These are phyloP conservation scores for Hirtodrosophila histrioides DNA, from an alignment of 2,888 invertebrate genomes.

Conservation along the genomic window DNA sequence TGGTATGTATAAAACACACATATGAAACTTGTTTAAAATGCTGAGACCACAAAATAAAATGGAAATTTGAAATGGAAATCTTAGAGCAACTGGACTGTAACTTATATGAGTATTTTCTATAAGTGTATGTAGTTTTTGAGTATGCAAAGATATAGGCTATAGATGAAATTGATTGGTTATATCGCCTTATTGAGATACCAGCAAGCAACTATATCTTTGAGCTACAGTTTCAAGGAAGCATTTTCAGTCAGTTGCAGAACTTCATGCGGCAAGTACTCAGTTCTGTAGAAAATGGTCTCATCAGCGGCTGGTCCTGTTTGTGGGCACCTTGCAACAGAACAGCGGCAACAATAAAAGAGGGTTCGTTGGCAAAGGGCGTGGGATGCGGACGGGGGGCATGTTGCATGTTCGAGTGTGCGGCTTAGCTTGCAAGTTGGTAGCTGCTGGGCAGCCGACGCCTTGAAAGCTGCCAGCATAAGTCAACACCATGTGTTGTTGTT, in stretches of 20 bases:
- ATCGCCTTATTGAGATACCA: too few relatives aligned
- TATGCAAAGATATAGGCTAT: too few relatives aligned
- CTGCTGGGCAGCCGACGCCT: slow-evolving; percentile 53
- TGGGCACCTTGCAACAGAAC: slow-evolving; percentile 49
- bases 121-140: too few relatives aligned
- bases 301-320: slow-evolving; percentile 12
- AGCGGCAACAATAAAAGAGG: slow-evolving; percentile 48
- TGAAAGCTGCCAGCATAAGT: slow-evolving; percentile 69
- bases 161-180: too few relatives aligned
- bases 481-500: slow-evolving; percentile 65
- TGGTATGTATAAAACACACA: too few relatives aligned
- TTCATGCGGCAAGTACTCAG: slow-evolving; percentile 25
- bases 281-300: slow-evolving; percentile 16
- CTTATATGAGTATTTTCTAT: too few relatives aligned
- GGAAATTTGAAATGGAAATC: too few relatives aligned
- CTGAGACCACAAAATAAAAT: too few relatives aligned
- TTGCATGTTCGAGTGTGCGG: slow-evolving; percentile 50
- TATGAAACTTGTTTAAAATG: too few relatives aligned
- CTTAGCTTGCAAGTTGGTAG: slow-evolving; percentile 40
- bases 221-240: too few relatives aligned
- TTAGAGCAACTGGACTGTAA: too few relatives aligned
- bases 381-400: slow-evolving; percentile 15
- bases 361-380: not conserved
- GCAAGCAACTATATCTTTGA: too few relatives aligned
- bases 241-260: not conserved